Evolutionary conservation across 1,140 invertebrate genomes (phyloP).

Genomic region (Trichonephila inaurata): DNA sequence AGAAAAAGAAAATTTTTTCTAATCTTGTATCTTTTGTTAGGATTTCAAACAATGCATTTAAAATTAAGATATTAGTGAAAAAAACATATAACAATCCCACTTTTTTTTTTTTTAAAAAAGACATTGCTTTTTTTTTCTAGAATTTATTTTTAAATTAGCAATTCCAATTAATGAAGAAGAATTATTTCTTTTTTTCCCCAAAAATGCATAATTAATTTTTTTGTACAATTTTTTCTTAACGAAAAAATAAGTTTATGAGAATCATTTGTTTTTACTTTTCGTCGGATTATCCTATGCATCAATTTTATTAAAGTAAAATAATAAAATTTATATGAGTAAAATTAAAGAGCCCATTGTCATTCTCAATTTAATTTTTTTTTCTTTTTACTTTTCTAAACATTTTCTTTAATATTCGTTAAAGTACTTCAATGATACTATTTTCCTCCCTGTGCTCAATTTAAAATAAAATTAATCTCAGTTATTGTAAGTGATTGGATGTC

Average conservation of each 20-base stretch:
- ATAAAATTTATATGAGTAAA: neutral
- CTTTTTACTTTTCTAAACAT: neutral
- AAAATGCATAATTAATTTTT: neutral
- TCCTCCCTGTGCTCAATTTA: neutral
- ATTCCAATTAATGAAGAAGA: neutral
- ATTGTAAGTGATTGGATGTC: neutral
- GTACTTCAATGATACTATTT: neutral
- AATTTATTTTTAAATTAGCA: neutral
- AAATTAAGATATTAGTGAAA: neutral
- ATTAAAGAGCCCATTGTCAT: neutral
- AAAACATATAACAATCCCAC: neutral
- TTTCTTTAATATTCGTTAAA: neutral
- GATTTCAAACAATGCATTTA: neutral
- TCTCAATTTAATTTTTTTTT: neutral
- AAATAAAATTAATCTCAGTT: slow-evolving; percentile 24
- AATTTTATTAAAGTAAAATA: slow-evolving; percentile 4
- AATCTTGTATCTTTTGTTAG: too few relatives aligned
- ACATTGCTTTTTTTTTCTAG: neutral
- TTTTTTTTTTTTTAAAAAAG: neutral
- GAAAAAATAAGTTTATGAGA: neutral
- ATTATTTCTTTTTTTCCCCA: neutral
- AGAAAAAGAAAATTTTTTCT: neutral
- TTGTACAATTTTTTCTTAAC: neutral
- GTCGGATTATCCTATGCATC: neutral
- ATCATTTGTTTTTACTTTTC: neutral